Evolutionary conservation across 1,140 invertebrate species (phyloP).

Genomic region (Anastrepha ludens): DNA sequence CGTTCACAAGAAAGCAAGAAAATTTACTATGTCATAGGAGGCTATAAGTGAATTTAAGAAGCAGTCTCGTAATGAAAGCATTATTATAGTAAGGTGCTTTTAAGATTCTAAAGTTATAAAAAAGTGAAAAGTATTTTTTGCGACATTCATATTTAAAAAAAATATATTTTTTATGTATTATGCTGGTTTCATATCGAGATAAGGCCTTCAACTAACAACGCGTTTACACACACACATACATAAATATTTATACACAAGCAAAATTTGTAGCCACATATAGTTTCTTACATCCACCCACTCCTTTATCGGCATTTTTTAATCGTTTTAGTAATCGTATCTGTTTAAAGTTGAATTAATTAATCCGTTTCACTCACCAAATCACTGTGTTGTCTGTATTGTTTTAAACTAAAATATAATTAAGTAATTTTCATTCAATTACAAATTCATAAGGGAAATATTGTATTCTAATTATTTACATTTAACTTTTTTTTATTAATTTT

Average conservation of each 20-base stretch:
- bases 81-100: too few relatives aligned
- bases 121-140: too few relatives aligned
- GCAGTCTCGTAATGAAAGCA: too few relatives aligned
- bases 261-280: conserved; percentile 26
- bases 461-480: neutral
- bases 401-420: neutral
- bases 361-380: conserved; percentile 22
- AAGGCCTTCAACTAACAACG: neutral
- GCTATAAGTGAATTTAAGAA: too few relatives aligned
- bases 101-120: too few relatives aligned
- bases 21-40: too few relatives aligned
- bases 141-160: too few relatives aligned
- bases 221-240: neutral
- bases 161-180: too few relatives aligned
- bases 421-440: neutral
- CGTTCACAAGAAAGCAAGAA: too few relatives aligned
- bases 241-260: neutral
- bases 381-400: conserved; percentile 24
- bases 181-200: neutral
- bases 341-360: conserved; percentile 44
- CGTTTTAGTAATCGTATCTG: conserved; percentile 34
- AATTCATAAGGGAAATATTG: neutral
- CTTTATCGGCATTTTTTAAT: conserved; percentile 25
- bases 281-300: conserved; percentile 34
- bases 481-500: neutral